Percentiles rank a stretch among this genome's conserved stretches.
Evolutionary conservation across 53 echinoderm and acorn worm genomes (phyloP).

Genomic region (Echinarachnius parma): DNA sequence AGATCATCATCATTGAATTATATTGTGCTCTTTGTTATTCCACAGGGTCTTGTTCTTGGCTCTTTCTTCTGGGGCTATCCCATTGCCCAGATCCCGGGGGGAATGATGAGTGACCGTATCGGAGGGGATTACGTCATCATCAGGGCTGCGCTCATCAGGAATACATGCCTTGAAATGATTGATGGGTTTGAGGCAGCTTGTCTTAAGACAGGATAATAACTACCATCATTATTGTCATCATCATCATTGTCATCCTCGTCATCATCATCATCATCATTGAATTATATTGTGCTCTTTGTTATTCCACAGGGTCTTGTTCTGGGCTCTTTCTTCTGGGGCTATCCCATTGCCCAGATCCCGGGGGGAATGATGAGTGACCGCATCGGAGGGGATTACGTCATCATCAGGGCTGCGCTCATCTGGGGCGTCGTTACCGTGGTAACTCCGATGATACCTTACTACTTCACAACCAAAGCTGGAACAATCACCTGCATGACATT

Average conservation of each 20-base stretch:
- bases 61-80: conserved; percentile 98
- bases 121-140: conserved; percentile 85
- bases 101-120: conserved; percentile 79
- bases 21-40: too few species aligned
- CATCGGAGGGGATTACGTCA: conserved; percentile 84
- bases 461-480: conserved; percentile 56
- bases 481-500: conserved; percentile 76
- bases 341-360: conserved; percentile 81
- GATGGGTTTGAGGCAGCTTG: too few species aligned
- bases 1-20: too few species aligned
- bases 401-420: conserved; percentile 60
- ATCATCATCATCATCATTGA: too few species aligned
- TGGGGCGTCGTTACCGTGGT: conserved; percentile 70
- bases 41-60: conserved; percentile 81
- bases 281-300: too few species aligned
- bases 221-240: too few species aligned
- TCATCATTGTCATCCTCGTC: too few species aligned
- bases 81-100: conserved; percentile 80
- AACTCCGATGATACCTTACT: conserved; percentile 70
- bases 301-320: conserved; percentile 79
- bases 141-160: conserved; percentile 65
- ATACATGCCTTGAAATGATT: too few species aligned
- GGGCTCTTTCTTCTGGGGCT: conserved; percentile 94
- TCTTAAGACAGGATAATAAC: too few species aligned
- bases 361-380: conserved; percentile 85